These are phyloP conservation scores for Thyatira batis DNA, from an alignment of 2,888 invertebrate genomes.

Conservation along the genomic window DNA sequence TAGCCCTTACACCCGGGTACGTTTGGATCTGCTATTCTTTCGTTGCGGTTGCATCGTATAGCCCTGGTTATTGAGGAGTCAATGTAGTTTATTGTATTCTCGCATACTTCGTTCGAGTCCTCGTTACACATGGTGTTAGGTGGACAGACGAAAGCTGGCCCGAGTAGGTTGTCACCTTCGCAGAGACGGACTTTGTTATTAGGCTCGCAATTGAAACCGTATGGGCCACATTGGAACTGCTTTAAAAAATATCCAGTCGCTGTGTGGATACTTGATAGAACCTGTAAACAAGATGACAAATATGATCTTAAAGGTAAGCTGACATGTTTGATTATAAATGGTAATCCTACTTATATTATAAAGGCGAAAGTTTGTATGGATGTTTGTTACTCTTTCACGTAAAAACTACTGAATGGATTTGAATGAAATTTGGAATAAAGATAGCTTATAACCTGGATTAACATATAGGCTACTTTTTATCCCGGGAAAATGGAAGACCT, in stretches of 20 bases:
- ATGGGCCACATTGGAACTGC: constrained; percentile 61
- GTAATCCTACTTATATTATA: neutral
- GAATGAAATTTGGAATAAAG: too few relatives aligned
- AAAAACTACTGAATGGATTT: too few relatives aligned
- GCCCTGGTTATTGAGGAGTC: constrained; percentile 57
- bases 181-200: constrained; percentile 60
- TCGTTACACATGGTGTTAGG: constrained; percentile 68
- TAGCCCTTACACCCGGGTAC: constrained; percentile 74
- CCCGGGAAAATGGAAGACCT: too few relatives aligned
- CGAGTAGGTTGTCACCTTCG: constrained; percentile 56
- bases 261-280: constrained; percentile 17
- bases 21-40: constrained; percentile 68
- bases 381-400: too few relatives aligned
- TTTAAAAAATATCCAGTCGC: constrained; percentile 38
- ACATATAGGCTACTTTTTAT: too few relatives aligned
- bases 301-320: neutral
- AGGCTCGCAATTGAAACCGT: constrained; percentile 68
- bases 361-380: too few relatives aligned
- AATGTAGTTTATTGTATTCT: constrained; percentile 59
- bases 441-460: too few relatives aligned
- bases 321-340: neutral
- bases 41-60: constrained; percentile 61
- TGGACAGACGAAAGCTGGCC: constrained; percentile 69
- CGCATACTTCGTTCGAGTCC: constrained; percentile 70
- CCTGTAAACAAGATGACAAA: constrained; percentile 30